Percentiles rank a stretch among this genome's conserved stretches.
These are phyloP conservation scores for Thalassoma bifasciatum DNA, from an alignment of 2,113 vertebrate genomes.

Conservation along the genomic window DNA sequence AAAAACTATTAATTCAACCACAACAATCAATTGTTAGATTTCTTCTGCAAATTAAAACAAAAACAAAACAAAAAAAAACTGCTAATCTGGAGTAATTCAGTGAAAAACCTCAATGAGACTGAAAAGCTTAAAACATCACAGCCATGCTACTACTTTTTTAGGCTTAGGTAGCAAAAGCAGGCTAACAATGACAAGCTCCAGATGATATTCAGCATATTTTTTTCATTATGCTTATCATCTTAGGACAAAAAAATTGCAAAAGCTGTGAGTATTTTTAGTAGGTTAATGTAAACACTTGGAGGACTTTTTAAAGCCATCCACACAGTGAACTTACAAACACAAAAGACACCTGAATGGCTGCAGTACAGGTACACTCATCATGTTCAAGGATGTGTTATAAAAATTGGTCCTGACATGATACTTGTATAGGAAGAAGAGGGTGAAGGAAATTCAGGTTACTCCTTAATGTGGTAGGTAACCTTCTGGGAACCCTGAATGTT, in stretches of 20 bases:
- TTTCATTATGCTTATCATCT: neutral
- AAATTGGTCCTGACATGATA: neutral
- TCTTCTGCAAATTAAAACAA: neutral
- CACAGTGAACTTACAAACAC: too few relatives aligned
- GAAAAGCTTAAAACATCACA: neutral
- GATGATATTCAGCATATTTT: neutral
- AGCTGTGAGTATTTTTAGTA: too few relatives aligned
- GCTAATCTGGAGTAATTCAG: neutral
- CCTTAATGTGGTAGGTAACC: neutral
- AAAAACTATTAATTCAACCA: neutral
- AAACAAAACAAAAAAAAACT: neutral
- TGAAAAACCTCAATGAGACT: neutral
- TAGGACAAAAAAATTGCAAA: too few relatives aligned
- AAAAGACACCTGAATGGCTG: too few relatives aligned
- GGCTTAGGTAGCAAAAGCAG: neutral
- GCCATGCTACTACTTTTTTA: neutral
- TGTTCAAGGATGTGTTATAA: neutral
- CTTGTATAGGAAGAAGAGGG: too few relatives aligned
- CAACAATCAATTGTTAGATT: neutral
- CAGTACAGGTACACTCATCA: too few relatives aligned
- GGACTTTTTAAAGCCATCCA: too few relatives aligned
- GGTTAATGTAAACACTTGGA: neutral
- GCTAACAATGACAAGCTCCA: neutral
- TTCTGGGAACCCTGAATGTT: neutral
- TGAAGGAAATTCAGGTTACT: too few relatives aligned